Percentiles rank a stretch among this genome's conserved stretches.
Evolutionary conservation across 2,113 vertebrate species (phyloP).

Genomic region (Elephantulus edwardii): DNA sequence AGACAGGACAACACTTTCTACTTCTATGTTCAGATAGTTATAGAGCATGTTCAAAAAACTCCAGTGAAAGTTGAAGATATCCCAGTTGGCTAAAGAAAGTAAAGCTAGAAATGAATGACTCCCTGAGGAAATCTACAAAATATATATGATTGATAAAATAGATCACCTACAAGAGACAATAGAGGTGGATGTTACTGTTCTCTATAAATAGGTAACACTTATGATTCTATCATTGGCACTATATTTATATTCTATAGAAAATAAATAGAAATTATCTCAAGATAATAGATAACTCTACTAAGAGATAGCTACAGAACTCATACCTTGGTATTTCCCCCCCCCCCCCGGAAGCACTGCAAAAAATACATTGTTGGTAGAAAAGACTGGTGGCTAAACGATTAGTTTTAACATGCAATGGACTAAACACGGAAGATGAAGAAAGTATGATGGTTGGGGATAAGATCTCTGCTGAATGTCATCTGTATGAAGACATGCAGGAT

Average conservation of each 20-base stretch:
- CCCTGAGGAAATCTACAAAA: background rate
- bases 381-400: too few relatives aligned
- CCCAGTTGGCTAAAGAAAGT: background rate
- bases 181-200: background rate
- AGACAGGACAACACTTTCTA: background rate
- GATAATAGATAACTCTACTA: background rate
- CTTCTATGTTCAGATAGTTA: background rate
- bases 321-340: background rate
- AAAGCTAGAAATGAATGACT: background rate
- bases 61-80: background rate
- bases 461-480: too few relatives aligned
- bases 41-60: too few relatives aligned
- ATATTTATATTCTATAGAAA: background rate
- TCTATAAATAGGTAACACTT: background rate
- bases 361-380: too few relatives aligned
- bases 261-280: background rate
- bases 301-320: background rate
- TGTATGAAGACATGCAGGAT: too few relatives aligned
- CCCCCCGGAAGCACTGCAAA: constrained; percentile 36
- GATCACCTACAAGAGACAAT: background rate
- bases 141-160: background rate
- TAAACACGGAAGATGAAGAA: background rate
- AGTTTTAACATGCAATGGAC: background rate
- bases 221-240: background rate
- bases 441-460: background rate